Percentiles rank a stretch among this genome's conserved stretches.
Evolutionary conservation across 1,140 invertebrate species (phyloP).

Genomic region (Pseudoatta argentina): DNA sequence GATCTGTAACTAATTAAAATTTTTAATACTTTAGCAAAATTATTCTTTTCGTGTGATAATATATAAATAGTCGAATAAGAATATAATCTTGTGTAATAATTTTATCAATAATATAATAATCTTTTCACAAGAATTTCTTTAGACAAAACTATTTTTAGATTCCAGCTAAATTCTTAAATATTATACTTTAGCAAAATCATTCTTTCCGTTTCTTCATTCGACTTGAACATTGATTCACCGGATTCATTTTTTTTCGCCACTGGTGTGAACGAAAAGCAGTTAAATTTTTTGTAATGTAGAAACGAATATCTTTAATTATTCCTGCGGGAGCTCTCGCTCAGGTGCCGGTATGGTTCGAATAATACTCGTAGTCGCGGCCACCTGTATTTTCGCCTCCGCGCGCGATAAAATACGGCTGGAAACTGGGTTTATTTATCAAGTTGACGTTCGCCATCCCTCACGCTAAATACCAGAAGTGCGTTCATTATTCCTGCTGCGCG

Average conservation of each 20-base stretch:
- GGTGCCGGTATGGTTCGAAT: slow-evolving; percentile 44
- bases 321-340: slow-evolving; percentile 62
- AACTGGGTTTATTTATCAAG: slow-evolving; percentile 77
- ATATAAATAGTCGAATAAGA: not conserved
- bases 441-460: slow-evolving; percentile 73
- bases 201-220: not conserved
- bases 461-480: slow-evolving; percentile 78
- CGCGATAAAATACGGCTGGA: slow-evolving; percentile 69
- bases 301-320: slow-evolving; percentile 74
- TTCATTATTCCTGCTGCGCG: slow-evolving; percentile 74
- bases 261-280: not conserved
- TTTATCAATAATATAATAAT: not conserved
- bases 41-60: no score
- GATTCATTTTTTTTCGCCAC: slow-evolving; percentile 16
- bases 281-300: not conserved
- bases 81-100: not conserved
- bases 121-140: not conserved
- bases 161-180: not conserved
- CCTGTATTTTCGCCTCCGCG: slow-evolving; percentile 69
- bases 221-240: not conserved
- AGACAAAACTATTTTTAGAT: no score
- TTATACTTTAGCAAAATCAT: no score
- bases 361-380: slow-evolving; percentile 53
- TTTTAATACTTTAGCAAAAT: no score
- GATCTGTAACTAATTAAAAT: no score